phyloP scores from a whole-genome alignment of 2,888 invertebrate species.

The Sphaeridia pumilis region DNA sequence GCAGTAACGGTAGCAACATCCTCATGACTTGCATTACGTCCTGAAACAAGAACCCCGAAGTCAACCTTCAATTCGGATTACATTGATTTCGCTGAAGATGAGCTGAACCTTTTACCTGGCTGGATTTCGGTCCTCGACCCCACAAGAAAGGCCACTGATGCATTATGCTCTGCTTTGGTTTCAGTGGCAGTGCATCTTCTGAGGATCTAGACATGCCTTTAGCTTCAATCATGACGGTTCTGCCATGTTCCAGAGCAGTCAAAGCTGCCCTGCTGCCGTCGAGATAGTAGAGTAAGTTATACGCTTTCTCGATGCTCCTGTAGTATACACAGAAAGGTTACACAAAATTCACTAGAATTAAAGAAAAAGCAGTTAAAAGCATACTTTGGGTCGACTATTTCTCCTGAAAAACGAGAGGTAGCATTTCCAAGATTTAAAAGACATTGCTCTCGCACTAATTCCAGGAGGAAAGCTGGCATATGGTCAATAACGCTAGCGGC shows the following conservation, averaged over 20 bases:
- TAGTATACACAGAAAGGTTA: slow-evolving; percentile 1
- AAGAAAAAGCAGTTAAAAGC: not conserved
- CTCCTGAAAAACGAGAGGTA: slow-evolving; percentile 34
- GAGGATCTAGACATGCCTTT: slow-evolving; percentile 38
- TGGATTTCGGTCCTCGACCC: slow-evolving; percentile 72
- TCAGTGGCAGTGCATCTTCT: slow-evolving; percentile 39
- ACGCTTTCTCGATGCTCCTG: slow-evolving; percentile 40
- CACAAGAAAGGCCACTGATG: slow-evolving; percentile 81
- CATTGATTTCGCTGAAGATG: slow-evolving; percentile 6
- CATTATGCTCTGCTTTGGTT: slow-evolving; percentile 46
- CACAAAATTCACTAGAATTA: not conserved
- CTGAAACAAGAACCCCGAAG: too few species aligned
- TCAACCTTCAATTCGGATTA: too few species aligned
- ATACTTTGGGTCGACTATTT: slow-evolving; percentile 29
- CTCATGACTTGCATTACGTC: slow-evolving; percentile 87
- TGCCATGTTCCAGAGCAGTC: slow-evolving; percentile 60
- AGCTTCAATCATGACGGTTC: slow-evolving; percentile 36
- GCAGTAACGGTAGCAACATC: slow-evolving; percentile 76
- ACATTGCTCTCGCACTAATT: slow-evolving; percentile 65
- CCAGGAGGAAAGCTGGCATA: slow-evolving; percentile 54
- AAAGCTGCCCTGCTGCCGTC: slow-evolving; percentile 76
- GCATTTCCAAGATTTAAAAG: slow-evolving; percentile 46
- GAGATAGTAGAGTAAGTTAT: slow-evolving; percentile 63
- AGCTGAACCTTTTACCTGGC: slow-evolving; percentile 38
- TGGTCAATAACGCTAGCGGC: slow-evolving; percentile 39